Conservation (phyloP, 2,797 vertebrate genomes). For the Salarias fasciatus region DNA sequence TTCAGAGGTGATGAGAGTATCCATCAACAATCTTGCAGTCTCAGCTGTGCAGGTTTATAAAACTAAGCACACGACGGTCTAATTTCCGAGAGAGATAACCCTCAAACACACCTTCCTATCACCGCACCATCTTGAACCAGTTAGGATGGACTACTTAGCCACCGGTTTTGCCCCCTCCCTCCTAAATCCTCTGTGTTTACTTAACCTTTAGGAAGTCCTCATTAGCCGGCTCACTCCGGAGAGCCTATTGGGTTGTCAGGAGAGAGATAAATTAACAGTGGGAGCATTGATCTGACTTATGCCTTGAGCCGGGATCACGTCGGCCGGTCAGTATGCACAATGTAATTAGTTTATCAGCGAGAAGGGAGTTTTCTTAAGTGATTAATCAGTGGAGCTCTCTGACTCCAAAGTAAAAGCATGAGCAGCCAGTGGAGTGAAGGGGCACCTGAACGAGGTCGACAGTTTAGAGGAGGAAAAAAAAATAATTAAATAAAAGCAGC, state of each 20-base stretch:
- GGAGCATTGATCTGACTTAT: constrained; percentile 82
- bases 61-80: too few relatives aligned
- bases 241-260: constrained; percentile 78
- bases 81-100: background rate
- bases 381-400: constrained; percentile 69
- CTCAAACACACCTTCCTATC: background rate
- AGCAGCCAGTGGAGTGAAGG: constrained; percentile 33
- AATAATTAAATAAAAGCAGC: too few relatives aligned
- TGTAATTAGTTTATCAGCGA: constrained; percentile 84
- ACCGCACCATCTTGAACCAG: constrained; percentile 33
- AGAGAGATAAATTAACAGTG: constrained; percentile 82
- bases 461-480: background rate
- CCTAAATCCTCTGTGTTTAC: constrained; percentile 74
- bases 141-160: constrained; percentile 17
- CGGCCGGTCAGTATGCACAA: constrained; percentile 75
- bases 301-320: constrained; percentile 80
- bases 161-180: constrained; percentile 16
- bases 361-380: constrained; percentile 79
- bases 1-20: too few relatives aligned
- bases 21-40: too few relatives aligned
- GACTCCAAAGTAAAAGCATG: constrained; percentile 45
- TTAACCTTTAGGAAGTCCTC: constrained; percentile 86
- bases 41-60: too few relatives aligned
- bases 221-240: constrained; percentile 75
- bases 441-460: constrained; percentile 17